Base-by-base conservation (phyloP, 2,113 vertebrate species). In the Platysteira castanea region DNA sequence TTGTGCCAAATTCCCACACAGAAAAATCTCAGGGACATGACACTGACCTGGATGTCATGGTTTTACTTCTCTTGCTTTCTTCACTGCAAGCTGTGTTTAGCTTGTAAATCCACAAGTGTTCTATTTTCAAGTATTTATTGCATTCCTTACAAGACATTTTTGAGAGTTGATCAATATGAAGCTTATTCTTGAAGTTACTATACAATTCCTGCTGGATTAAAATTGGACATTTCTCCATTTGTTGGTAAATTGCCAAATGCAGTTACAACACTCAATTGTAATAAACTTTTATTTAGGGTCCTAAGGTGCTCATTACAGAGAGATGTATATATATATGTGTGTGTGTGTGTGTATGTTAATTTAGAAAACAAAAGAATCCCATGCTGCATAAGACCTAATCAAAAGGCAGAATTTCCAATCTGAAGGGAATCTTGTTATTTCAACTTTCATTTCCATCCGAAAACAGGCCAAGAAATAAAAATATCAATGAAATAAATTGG, bases 1-100 rank as follows among this genome's bases (percentile, higher is more conserved):
- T 87, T 59, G 69, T 95, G 96, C 91, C 95, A 95, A 95, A 92
- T 95, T 95, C 89, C 69, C 91, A 89, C 76, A 89, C 27, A 87
- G 64, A 95, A 95, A 81, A 89, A 78, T 84, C 56, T 78, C 86
- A 93, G 91, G 84, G 91, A 95, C 84, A 8, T 64, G 47, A 81
- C 52, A 44, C n/a, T 59, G 33, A 86, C 60, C 73, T 37, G 21
- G 2, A 6, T 89, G 74, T 78, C 56, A 41, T 1, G 7, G 18
- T 15, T 90, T 93, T 87, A 37, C 52, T 92, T 84, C 18, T 84
- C 50, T 67, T 54, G 46, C 18, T 85, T 91, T 90, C 64, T 78
- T 81, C 52, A 37, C 42, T 67, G 27, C 24, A 60, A 71, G 49
- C 39, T 59, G 44, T 15, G 16, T 76, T 90, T 85, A 90, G 28